Base-by-base conservation (phyloP, 92 coral and sea anemone genomes). In the Heteractis magnifica region DNA sequence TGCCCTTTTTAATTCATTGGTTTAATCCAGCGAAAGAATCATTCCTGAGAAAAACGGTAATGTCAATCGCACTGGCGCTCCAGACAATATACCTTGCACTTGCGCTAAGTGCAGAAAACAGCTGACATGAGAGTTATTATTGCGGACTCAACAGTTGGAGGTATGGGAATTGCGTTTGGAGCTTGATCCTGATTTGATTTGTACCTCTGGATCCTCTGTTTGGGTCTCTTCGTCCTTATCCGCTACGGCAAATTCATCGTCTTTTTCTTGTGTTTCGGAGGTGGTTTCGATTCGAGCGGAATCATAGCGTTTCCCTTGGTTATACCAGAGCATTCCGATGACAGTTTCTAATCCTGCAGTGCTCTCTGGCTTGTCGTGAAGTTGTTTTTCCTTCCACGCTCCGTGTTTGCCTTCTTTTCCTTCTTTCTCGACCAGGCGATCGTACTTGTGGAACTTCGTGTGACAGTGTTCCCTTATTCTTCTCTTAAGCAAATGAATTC, bases 271-370 rank as follows among this genome's bases (percentile, higher is more conserved):
- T 19, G 71, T 82, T 62, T 82, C 87, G 56, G 56, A 48, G 5
- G 79, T 79, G 26, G 88, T 81, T 16, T 74, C 88, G 56, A 86
- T 81, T 81, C 86, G 77, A 52, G 87, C 90, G 41, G 85, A 90
- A 1, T 93, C 90, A 62, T 78, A 41, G 4, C 91, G 81, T 51
- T 91, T 93, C 16, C 94, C 92, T 49, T 88, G 97, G 79, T 89
- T 92, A 82, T 89, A 90, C 98, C 98, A 93, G 81, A 93, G 62
- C 94, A 91, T 93, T n/a, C 91, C 98, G 19, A 93, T 89, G 19
- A 93, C 93, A 15, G 90, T 81, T 64, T 90, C 96, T 16, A 92
- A 52, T 15, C 83, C 87, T 0, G 93, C 93, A 16, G 86, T 60
- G 6, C 83, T 87, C 21, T 81, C 87, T 4, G 86, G 79, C 49